Percentiles rank a stretch among this genome's conserved stretches.
phyloP scores from a whole-genome alignment of 2,888 invertebrate species.

The Melipona beecheii region DNA sequence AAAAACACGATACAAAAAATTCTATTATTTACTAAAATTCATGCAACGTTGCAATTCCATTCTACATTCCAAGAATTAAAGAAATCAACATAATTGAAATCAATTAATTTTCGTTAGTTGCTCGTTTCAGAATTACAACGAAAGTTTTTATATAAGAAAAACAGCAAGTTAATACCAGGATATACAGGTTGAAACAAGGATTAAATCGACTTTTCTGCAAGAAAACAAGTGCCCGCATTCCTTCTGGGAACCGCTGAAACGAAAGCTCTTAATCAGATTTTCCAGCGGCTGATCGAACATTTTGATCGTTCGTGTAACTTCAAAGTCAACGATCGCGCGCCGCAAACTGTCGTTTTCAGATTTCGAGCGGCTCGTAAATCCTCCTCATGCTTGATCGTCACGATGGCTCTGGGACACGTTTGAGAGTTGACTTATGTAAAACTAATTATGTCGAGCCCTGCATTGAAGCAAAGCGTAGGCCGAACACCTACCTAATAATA shows the following conservation, averaged over 20 bases:
- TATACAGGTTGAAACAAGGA: too few species aligned
- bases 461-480: too few species aligned
- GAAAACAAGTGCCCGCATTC: not conserved
- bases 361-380: not conserved
- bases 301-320: not conserved
- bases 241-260: not conserved
- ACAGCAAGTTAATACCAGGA: too few species aligned
- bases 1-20: too few species aligned
- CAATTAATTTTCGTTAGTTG: too few species aligned
- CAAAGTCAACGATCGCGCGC: not conserved
- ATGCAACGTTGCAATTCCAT: too few species aligned
- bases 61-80: too few species aligned
- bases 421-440: not conserved
- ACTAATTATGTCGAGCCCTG: not conserved
- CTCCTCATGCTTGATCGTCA: not conserved
- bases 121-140: too few species aligned
- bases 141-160: too few species aligned
- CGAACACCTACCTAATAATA: not conserved
- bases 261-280: conserved; percentile 5
- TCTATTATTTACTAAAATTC: too few species aligned
- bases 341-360: not conserved
- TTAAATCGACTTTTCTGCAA: too few species aligned
- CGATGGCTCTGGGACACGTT: not conserved
- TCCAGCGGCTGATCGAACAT: not conserved
- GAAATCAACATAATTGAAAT: too few species aligned